Conservation (phyloP, 2,113 vertebrate species). For the Galemys pyrenaicus region DNA sequence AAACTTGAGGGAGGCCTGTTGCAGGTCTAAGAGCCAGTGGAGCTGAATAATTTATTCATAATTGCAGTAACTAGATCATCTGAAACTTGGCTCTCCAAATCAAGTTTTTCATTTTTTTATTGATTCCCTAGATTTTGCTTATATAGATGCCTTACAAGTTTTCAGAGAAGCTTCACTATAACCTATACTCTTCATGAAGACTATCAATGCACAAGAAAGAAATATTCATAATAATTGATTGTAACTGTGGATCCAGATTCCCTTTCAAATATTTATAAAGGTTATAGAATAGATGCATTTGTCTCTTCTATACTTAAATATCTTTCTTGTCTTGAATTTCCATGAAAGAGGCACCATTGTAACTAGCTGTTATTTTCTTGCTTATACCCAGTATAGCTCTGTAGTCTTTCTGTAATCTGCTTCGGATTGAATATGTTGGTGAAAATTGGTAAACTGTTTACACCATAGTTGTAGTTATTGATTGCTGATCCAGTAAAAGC, state of each 20-base stretch:
- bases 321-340: conserved; percentile 71
- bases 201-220: conserved; percentile 63
- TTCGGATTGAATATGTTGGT: conserved; percentile 22
- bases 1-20: conserved; percentile 33
- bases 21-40: conserved; percentile 4
- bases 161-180: conserved; percentile 71
- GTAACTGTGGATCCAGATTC: conserved; percentile 70
- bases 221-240: conserved; percentile 81
- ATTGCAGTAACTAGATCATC: conserved; percentile 67
- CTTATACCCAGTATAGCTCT: conserved; percentile 35
- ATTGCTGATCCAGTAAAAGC: not conserved
- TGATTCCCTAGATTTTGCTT: conserved; percentile 8
- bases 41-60: conserved; percentile 42
- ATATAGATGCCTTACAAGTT: conserved; percentile 46
- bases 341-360: conserved; percentile 73
- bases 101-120: conserved; percentile 54
- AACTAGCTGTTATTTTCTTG: conserved; percentile 72
- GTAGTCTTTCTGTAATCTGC: conserved; percentile 52
- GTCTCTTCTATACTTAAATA: conserved; percentile 75
- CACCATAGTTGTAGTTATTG: conserved; percentile 8
- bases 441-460: conserved; percentile 68
- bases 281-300: conserved; percentile 73
- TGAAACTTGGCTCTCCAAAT: conserved; percentile 57
- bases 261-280: conserved; percentile 83
- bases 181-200: conserved; percentile 64